phyloP scores from a whole-genome alignment of 2,888 invertebrate species.

The Homarus gammarus region DNA sequence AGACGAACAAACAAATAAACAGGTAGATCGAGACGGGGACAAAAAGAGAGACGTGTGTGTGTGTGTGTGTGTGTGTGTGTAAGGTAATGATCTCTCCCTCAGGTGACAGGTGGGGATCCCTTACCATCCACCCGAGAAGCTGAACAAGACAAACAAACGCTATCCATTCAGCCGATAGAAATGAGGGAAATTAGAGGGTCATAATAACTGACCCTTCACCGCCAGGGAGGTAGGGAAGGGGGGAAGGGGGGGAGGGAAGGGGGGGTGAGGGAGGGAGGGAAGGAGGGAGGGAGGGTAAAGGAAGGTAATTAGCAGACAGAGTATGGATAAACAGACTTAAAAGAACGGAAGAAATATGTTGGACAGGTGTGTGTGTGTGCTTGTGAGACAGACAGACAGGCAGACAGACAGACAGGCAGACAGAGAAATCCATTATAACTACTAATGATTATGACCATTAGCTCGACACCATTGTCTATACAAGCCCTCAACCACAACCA shows the following conservation, averaged over 20 bases:
- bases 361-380: not conserved
- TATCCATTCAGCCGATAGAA: slow-evolving; percentile 7
- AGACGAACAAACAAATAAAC: no score
- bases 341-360: slow-evolving; percentile 11
- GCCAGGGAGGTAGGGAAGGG: not conserved
- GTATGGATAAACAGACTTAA: not conserved
- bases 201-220: slow-evolving; percentile 26
- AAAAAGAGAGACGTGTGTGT: no score
- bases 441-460: no score
- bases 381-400: slow-evolving; percentile 26
- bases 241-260: not conserved
- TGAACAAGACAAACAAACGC: slow-evolving; percentile 40
- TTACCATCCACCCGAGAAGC: no score
- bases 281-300: not conserved
- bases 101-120: no score
- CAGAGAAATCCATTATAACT: not conserved
- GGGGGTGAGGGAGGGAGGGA: not conserved
- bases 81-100: no score
- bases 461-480: no score
- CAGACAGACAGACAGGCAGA: not conserved
- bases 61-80: no score
- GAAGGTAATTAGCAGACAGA: not conserved
- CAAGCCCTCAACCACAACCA: not conserved
- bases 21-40: no score
- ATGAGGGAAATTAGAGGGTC: slow-evolving; percentile 18